Evolutionary conservation across 2,888 invertebrate species (phyloP).

Genomic region (Stenodema calcarata): DNA sequence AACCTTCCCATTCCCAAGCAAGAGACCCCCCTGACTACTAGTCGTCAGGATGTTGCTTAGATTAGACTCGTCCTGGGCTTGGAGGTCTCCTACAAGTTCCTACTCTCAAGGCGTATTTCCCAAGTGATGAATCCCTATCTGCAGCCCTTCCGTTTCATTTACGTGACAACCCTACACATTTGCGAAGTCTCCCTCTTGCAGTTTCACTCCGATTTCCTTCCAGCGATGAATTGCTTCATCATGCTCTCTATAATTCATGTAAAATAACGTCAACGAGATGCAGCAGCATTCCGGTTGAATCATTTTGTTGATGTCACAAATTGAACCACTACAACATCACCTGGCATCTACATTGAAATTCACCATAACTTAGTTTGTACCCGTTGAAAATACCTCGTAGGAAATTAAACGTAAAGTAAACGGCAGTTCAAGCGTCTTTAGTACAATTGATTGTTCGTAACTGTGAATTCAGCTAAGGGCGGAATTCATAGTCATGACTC

Average conservation of each 20-base stretch:
- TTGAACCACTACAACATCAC: too few species aligned
- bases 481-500: too few species aligned
- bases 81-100: not conserved
- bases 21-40: not conserved
- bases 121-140: conserved; percentile 37
- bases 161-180: conserved; percentile 42
- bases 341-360: too few species aligned
- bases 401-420: too few species aligned
- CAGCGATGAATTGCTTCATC: not conserved
- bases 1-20: not conserved
- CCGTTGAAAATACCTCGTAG: too few species aligned
- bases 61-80: not conserved
- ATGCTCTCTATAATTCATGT: not conserved
- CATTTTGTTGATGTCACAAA: not conserved
- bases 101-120: conserved; percentile 23
- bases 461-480: too few species aligned
- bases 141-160: conserved; percentile 27
- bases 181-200: not conserved
- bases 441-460: too few species aligned
- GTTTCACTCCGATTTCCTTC: not conserved
- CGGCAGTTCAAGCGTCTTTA: too few species aligned
- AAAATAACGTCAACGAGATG: not conserved
- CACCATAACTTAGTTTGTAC: too few species aligned
- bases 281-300: not conserved
- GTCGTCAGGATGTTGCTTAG: conserved; percentile 5